Conservation (phyloP, 2,113 vertebrate genomes). For the Sander lucioperca region DNA sequence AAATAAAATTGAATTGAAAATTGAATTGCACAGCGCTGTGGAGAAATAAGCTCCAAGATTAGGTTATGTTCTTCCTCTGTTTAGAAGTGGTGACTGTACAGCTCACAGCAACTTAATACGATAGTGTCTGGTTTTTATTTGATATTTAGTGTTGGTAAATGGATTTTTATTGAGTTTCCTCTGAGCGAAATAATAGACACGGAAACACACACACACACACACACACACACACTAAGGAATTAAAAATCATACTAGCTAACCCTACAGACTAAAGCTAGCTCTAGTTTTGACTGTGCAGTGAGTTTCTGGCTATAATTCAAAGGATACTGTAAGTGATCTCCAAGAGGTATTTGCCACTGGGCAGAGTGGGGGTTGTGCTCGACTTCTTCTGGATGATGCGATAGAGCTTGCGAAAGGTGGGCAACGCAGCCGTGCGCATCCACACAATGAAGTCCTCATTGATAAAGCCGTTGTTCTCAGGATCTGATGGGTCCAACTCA, state of each 20-base stretch:
- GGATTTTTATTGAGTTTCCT: too few relatives aligned
- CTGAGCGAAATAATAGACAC: too few relatives aligned
- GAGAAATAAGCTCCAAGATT: too few relatives aligned
- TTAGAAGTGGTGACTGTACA: too few relatives aligned
- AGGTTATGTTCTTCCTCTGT: too few relatives aligned
- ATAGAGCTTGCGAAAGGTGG: constrained; percentile 97
- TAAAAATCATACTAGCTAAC: neutral
- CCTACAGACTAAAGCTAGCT: neutral
- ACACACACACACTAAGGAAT: neutral
- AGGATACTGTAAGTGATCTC: constrained; percentile 97
- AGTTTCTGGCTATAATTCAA: constrained; percentile 52
- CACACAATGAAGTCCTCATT: constrained; percentile 99
- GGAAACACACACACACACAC: too few relatives aligned
- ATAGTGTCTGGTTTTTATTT: too few relatives aligned
- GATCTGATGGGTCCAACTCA: constrained; percentile 84
- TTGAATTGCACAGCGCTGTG: too few relatives aligned
- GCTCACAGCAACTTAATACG: too few relatives aligned
- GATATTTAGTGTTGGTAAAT: too few relatives aligned
- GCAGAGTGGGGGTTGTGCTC: constrained; percentile 87
- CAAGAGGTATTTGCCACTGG: constrained; percentile 90
- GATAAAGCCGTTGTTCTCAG: constrained; percentile 95
- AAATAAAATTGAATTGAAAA: too few relatives aligned
- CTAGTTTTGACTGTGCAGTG: neutral
- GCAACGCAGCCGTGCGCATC: constrained; percentile 98
- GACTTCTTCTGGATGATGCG: constrained; percentile 91